Evolutionary conservation across 2,888 invertebrate genomes (phyloP).

Genomic region (Chalcis sispes): DNA sequence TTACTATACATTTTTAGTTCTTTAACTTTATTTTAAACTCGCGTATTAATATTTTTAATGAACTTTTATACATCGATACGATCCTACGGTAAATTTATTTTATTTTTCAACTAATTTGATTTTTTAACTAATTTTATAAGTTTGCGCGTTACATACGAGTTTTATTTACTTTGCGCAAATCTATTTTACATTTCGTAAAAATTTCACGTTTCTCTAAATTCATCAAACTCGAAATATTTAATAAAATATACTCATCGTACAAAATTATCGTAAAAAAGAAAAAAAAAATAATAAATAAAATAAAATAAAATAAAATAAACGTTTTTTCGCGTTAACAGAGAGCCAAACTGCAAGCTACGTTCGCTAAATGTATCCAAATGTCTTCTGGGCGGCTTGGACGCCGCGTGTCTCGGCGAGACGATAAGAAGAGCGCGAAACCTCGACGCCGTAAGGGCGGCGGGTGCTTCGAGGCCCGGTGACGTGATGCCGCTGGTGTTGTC

Average conservation of each 20-base stretch:
- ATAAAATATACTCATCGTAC: neutral
- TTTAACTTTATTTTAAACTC: too few species aligned
- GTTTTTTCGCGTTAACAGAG: constrained; percentile 66
- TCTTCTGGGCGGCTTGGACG: constrained; percentile 78
- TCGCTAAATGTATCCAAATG: constrained; percentile 79
- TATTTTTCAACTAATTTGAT: too few species aligned
- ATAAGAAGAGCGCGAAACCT: constrained; percentile 77
- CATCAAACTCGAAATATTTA: too few species aligned
- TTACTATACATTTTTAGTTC: too few species aligned
- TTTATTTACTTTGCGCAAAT: too few species aligned
- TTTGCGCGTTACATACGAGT: too few species aligned
- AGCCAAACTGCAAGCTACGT: constrained; percentile 77
- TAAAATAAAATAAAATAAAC: neutral
- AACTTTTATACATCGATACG: too few species aligned
- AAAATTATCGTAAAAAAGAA: neutral
- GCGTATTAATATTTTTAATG: too few species aligned
- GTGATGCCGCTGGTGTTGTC: constrained; percentile 78
- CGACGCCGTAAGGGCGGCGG: constrained; percentile 78
- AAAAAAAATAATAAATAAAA: neutral
- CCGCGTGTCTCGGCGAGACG: constrained; percentile 79
- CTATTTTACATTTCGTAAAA: too few species aligned
- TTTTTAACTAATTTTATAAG: too few species aligned
- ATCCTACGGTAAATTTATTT: too few species aligned
- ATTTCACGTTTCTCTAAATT: too few species aligned
- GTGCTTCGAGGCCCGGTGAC: constrained; percentile 78